Base-by-base conservation (phyloP, 2,113 vertebrate genomes). In the Pterocles burchelli region DNA sequence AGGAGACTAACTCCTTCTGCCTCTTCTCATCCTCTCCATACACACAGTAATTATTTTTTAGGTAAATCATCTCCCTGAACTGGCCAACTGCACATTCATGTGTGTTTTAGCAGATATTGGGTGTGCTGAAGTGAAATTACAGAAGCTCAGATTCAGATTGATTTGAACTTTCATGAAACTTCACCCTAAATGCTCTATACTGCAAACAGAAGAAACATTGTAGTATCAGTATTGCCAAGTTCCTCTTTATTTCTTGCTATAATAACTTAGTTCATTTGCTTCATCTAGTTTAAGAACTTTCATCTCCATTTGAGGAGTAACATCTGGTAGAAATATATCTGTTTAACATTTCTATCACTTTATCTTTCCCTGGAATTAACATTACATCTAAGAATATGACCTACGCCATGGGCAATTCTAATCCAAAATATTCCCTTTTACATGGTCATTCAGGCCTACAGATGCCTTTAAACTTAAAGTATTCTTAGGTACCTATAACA, bases 51-150 rank as follows among this genome's bases (percentile, higher is more conserved):
- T 26, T 25, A 29, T 17, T 22, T 83, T 91, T 79, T 34, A 75
- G 34, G 21, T 29, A 52, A 16, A 87, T 74, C 17, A 45, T 65
- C 34, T 51, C 13, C 24, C 33, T 89, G 49, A 41, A 21, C 26
- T 31, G 29, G 25, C 14, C 62, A 51, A 46, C 9, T 36, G 18
- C 10, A 18, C n/a, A 57, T 52, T 59, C 34, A n/a, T 3, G 13
- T n/a, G 3, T 0, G 2, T 61, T 4, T 19, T n/a, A 36, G 16
- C 12, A 34, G 13, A 62, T 52, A 68, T 17, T 43, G 7, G 6
- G 22, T 25, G 26, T 45, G 20, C 8, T 16, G 13, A 63, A 62
- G 34, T 11, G 49, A 68, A 85, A 51, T 28, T 68, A 2, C 10
- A 46, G 12, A 81, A 80, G 5, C 1, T 6, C 11, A 29, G 6